Evolutionary conservation across 2,888 invertebrate species (phyloP).

Genomic region (Himalopsyche japonica): DNA sequence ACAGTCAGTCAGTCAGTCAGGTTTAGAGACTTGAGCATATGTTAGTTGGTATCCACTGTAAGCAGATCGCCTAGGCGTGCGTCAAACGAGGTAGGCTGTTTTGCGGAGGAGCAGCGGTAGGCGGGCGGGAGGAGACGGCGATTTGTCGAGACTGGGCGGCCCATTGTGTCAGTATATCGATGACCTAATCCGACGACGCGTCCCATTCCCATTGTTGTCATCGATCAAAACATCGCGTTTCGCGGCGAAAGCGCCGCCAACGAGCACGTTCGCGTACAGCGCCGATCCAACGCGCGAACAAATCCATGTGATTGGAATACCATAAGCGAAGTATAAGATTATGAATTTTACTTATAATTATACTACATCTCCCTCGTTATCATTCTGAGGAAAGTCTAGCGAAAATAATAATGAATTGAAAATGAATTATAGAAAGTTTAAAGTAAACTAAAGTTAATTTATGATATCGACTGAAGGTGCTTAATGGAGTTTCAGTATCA

Average conservation of each 20-base stretch:
- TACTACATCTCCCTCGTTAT: too few species aligned
- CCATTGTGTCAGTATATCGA: constrained; percentile 1
- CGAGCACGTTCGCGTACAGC: neutral
- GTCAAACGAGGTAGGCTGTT: neutral
- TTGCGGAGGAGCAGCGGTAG: neutral
- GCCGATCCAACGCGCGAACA: neutral
- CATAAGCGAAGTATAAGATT: too few species aligned
- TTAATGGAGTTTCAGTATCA: too few species aligned
- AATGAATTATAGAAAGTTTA: too few species aligned
- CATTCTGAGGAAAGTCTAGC: too few species aligned
- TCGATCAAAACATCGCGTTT: neutral
- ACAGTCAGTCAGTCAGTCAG: too few species aligned
- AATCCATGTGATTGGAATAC: neutral
- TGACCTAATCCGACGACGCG: neutral
- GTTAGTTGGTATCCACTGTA: neutral
- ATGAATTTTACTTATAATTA: too few species aligned
- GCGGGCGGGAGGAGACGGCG: neutral
- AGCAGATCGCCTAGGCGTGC: neutral
- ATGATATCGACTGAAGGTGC: too few species aligned
- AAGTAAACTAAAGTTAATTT: too few species aligned
- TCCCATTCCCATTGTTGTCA: neutral
- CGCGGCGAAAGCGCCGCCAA: neutral
- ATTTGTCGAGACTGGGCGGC: neutral
- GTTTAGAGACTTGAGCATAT: too few species aligned
- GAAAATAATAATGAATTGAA: too few species aligned